A percentile compares a stretch with the other conserved stretches of the same genome.
Conservation (phyloP, 2,113 vertebrate species). For the Eolophus roseicapilla region DNA sequence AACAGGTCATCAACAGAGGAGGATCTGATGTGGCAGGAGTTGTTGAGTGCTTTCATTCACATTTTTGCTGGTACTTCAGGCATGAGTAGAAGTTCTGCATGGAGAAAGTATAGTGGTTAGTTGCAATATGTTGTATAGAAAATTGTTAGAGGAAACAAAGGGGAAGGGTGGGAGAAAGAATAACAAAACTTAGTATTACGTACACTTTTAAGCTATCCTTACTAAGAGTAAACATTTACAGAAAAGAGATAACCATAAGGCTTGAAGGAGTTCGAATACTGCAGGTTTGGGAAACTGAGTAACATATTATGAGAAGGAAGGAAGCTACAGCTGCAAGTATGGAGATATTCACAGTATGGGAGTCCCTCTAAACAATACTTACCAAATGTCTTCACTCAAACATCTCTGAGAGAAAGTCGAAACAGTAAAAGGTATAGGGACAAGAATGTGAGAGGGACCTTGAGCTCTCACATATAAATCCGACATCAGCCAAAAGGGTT, state of each 20-base stretch:
- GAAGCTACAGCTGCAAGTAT: not conserved
- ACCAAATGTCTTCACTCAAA: not conserved
- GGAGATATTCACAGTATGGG: not conserved
- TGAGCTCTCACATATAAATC: not conserved
- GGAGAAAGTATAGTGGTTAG: not conserved
- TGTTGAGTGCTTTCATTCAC: not conserved
- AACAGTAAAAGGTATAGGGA: not conserved
- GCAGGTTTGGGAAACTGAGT: not conserved
- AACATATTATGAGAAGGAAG: not conserved
- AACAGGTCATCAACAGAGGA: not conserved
- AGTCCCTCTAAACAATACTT: not conserved
- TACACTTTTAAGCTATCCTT: not conserved
- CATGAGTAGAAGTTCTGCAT: not conserved
- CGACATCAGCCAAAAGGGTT: not conserved
- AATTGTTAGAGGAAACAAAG: not conserved
- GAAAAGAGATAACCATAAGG: not conserved
- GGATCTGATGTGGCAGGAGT: not conserved
- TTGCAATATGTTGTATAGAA: not conserved
- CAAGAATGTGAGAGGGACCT: not conserved
- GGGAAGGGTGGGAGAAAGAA: not conserved
- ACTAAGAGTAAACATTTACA: not conserved
- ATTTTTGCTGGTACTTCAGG: not conserved
- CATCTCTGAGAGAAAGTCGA: not conserved
- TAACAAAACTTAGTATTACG: not conserved
- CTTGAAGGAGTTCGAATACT: not conserved